Conservation (phyloP, 2,888 invertebrate genomes). For the Scotopteryx bipunctaria region DNA sequence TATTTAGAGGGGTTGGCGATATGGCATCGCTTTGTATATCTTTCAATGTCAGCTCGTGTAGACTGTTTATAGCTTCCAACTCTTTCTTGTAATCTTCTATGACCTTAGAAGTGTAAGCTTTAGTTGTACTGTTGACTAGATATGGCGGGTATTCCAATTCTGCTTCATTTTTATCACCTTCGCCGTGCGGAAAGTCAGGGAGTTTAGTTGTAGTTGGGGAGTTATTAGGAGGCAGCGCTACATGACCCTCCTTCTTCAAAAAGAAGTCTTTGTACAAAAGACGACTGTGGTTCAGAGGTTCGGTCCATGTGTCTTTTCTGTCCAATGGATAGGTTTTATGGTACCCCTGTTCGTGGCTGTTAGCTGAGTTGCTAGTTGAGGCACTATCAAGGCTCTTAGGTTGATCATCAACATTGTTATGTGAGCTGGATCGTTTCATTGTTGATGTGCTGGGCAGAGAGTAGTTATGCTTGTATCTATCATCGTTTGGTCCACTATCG, state of each 20-base stretch:
- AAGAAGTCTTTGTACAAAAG: slow-evolving; percentile 77
- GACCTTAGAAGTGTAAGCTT: slow-evolving; percentile 79
- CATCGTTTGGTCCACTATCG: slow-evolving; percentile 67
- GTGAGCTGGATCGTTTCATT: slow-evolving; percentile 52
- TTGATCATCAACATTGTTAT: slow-evolving; percentile 54
- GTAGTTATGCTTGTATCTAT: slow-evolving; percentile 60
- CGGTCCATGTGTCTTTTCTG: slow-evolving; percentile 57
- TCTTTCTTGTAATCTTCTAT: slow-evolving; percentile 81
- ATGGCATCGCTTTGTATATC: slow-evolving; percentile 74
- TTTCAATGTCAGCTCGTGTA: slow-evolving; percentile 75
- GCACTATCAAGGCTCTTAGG: slow-evolving; percentile 69
- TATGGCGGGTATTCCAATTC: slow-evolving; percentile 71
- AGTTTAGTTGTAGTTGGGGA: slow-evolving; percentile 61
- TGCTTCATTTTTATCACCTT: slow-evolving; percentile 45
- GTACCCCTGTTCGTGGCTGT: slow-evolving; percentile 57
- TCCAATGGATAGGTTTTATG: slow-evolving; percentile 53
- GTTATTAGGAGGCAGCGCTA: slow-evolving; percentile 68
- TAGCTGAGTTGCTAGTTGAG: slow-evolving; percentile 54
- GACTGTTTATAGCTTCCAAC: slow-evolving; percentile 74
- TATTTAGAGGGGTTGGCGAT: slow-evolving; percentile 72
- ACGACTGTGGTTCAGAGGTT: slow-evolving; percentile 74
- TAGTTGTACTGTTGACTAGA: slow-evolving; percentile 71
- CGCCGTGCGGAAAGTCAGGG: slow-evolving; percentile 43
- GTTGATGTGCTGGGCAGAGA: slow-evolving; percentile 62
- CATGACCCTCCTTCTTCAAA: slow-evolving; percentile 69